Base-by-base conservation (phyloP, 1,140 invertebrate genomes). In the Pseudomyrmex pallidus region DNA sequence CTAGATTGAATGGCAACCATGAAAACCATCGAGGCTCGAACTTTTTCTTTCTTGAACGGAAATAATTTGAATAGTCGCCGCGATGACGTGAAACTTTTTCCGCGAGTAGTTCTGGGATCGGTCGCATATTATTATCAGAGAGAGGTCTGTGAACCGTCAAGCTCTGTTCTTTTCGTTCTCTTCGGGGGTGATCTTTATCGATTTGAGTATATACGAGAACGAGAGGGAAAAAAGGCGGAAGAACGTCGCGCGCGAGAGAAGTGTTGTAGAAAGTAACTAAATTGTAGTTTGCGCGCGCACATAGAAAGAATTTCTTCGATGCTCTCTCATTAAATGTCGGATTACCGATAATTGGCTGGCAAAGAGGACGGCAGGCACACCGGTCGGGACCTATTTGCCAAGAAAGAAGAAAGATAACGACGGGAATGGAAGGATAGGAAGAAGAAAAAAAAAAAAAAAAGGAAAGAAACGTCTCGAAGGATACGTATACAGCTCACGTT, bases 401-500 rank as follows among this genome's bases (percentile, higher is more conserved):
- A 80, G 76, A 61, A 70, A 72, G 46, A 59, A 20, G 66, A 74
- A 59, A 20, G 66, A 74, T 82, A 82, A 64, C 70, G 48, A 46
- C 35, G 70, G 35, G 22, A 48, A 82, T n/a, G 48, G 25, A 25
- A 44, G 20, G 13, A 5, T 44, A 35, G 22, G 22, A 44, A 50
- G 17, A 48, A 70, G 54, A 50, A 90, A 78, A 83, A 35, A 52
- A 52, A 52, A 52, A 22, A 52, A 50, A 9, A 89, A 82, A 82
- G 72, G 67, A 35, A 35, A 35, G 35, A 7, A 35, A 35, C 35
- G 35, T 35, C 35, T 82, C 84, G 76, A 89, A 82, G 84, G 87
- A 91, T 87, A 84, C 89, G 87, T 91, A 91, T 87, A 92, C 86
- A 86, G 90, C 89, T 89, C 91, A 90, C 89, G 91, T 91, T 91